A percentile compares a stretch with the other conserved stretches of the same genome.
These are phyloP conservation scores for Tetrao urogallus DNA, from an alignment of 2,113 vertebrate species.

Conservation along the genomic window DNA sequence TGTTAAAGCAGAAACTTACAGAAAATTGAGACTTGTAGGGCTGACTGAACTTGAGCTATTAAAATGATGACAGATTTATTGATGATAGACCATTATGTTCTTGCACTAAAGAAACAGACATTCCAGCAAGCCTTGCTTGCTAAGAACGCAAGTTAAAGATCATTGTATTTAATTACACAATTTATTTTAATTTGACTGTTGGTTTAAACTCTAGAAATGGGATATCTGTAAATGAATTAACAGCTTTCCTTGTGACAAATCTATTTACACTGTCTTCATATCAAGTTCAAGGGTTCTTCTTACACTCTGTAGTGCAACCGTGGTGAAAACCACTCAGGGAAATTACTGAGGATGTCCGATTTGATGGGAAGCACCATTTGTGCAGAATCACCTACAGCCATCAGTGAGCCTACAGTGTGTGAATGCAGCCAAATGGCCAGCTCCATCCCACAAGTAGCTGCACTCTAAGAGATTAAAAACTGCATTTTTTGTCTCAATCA, in stretches of 20 bases:
- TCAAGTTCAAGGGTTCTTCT: not conserved
- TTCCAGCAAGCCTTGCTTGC: not conserved
- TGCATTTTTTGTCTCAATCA: not conserved
- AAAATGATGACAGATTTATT: slow-evolving; percentile 54
- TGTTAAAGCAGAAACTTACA: slow-evolving; percentile 30
- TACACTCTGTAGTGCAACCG: not conserved
- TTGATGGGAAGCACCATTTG: not conserved
- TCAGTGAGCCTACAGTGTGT: not conserved
- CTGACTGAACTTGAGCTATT: slow-evolving; percentile 58
- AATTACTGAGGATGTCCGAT: not conserved
- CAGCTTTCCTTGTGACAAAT: not conserved
- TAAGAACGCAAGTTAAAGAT: not conserved
- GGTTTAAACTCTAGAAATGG: not conserved
- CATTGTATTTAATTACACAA: not conserved
- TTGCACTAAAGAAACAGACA: not conserved
- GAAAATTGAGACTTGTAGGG: not conserved
- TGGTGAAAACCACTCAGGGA: not conserved
- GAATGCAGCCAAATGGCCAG: not conserved
- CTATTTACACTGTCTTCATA: not conserved
- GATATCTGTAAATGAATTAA: not conserved
- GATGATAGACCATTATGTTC: not conserved
- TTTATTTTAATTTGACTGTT: not conserved
- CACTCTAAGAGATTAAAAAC: not conserved
- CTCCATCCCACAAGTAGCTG: not conserved
- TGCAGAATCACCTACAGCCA: not conserved